Evolutionary conservation across 1,140 invertebrate genomes (phyloP), one percentile per base, ranked within the genome.

Genomic region (Drosophila seguyi): DNA sequence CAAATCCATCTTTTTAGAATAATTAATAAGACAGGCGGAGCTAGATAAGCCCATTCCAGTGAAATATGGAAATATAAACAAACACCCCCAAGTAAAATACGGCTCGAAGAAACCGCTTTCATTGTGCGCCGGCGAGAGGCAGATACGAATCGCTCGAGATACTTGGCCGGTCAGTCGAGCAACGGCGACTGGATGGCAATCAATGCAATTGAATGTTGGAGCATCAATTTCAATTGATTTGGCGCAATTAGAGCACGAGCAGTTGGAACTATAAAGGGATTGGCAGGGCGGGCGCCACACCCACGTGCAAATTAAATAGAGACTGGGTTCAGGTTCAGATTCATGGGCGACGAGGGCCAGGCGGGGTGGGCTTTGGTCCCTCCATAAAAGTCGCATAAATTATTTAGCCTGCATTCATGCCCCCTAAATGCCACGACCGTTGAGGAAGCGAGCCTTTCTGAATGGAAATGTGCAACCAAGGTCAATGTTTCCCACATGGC

Each of bases 141-240:
- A 22, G 27, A 50, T 38, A 47, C 18, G 38, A 72, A 47, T 27
- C 31, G 18, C 20, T 38, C 4, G 42, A 66, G 34, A 71, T 71
- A 71, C 50, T 58, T 48, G 52, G 7, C 27, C 27, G 38, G 52
- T 11, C 34, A 72, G 4, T 58, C 42, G 36, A 16, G 52, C 25
- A 58, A 31, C 50, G 68, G 55, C 55, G 42, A 58, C 56, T 45
- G 41, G 47, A 66, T 44, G 63, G 57, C 63, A 82, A 82, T 83
- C 79, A 81, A 78, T 81, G 58, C 38, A 80, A 78, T 81, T 76
- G 65, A 71, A 72, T 67, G 63, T 60, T 57, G 74, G 65, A 56
- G 80, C 79, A 82, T 79, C 80, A 83, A 84, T 84, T 62, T 79
- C 81, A 84, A 83, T 83, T 84, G 63, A 79, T 65, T 83, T 65